Conservation (phyloP, 1,140 invertebrate species). For the Schmidtea mediterranea region DNA sequence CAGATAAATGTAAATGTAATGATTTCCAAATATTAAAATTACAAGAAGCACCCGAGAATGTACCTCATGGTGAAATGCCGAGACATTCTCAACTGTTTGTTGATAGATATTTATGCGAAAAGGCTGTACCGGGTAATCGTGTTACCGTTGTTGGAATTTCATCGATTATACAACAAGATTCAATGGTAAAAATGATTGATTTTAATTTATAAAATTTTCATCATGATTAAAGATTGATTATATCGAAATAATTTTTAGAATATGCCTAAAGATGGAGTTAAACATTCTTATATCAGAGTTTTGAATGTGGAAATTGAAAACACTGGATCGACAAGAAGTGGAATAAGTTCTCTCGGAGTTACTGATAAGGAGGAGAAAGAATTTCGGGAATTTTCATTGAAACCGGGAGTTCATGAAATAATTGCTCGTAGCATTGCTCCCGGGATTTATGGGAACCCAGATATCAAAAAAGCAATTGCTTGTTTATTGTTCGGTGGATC, state of each 20-base stretch:
- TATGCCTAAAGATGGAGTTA: conserved; percentile 62
- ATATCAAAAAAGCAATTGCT: conserved; percentile 90
- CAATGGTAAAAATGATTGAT: conserved; percentile 18
- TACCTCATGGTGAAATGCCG: conserved; percentile 93
- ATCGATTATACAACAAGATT: conserved; percentile 37
- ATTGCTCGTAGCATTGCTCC: conserved; percentile 73
- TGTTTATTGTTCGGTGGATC: conserved; percentile 72
- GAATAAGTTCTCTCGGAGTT: neutral
- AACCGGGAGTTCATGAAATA: conserved; percentile 54
- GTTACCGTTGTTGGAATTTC: conserved; percentile 77
- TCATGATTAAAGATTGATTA: neutral
- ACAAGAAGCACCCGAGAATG: conserved; percentile 77
- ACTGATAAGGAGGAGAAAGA: neutral
- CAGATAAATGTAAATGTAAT: conserved; percentile 83
- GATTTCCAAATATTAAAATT: conserved; percentile 64
- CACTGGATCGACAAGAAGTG: conserved; percentile 35
- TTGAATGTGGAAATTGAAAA: conserved; percentile 63
- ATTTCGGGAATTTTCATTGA: neutral
- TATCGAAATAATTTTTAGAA: neutral
- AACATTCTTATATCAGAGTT: conserved; percentile 70
- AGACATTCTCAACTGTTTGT: conserved; percentile 76
- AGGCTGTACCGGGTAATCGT: conserved; percentile 76
- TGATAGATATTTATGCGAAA: conserved; percentile 74
- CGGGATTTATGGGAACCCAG: conserved; percentile 69
- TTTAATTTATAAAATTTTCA: neutral